Conservation (phyloP, 2,113 vertebrate genomes). For the Thunnus maccoyii region DNA sequence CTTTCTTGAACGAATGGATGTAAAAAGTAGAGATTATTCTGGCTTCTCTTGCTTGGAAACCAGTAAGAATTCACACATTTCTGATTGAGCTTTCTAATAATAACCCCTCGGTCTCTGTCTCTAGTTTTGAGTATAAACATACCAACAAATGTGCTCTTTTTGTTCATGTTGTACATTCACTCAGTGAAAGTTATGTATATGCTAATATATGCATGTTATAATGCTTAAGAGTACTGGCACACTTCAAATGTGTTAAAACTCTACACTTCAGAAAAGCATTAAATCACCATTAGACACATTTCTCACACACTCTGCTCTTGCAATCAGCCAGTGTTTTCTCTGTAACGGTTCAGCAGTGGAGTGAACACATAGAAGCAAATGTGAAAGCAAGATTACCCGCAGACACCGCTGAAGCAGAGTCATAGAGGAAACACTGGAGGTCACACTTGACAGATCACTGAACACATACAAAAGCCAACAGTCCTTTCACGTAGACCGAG, state of each 20-base stretch:
- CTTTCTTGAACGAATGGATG: no score
- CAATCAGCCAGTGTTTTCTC: constrained; percentile 2
- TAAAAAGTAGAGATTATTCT: no score
- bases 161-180: neutral
- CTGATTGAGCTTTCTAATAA: no score
- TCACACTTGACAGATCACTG: constrained; percentile 1
- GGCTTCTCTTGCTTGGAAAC: no score
- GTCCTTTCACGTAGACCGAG: neutral
- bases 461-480: constrained; percentile 6
- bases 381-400: neutral
- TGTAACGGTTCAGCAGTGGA: neutral
- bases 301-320: neutral
- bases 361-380: neutral
- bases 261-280: neutral
- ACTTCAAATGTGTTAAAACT: no score
- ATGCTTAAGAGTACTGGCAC: no score
- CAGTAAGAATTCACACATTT: no score
- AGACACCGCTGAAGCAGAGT: neutral
- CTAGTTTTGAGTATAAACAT: neutral
- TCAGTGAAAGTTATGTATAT: neutral
- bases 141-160: neutral
- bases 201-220: no score
- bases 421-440: constrained; percentile 26
- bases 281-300: no score
- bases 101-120: no score